Conservation (phyloP, 2,113 vertebrate species). For the Chaenocephalus aceratus region DNA sequence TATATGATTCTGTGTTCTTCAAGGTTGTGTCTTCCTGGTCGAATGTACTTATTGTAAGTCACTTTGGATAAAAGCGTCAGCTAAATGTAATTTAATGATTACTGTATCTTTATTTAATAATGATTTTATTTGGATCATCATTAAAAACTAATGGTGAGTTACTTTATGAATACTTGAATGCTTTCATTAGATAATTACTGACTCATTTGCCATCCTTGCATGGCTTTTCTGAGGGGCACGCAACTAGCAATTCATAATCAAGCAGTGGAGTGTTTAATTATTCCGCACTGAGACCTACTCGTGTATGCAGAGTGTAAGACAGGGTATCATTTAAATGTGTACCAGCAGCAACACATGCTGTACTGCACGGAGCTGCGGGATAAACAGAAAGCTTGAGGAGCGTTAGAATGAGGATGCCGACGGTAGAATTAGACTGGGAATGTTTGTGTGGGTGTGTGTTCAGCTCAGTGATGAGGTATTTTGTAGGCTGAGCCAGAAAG, state of each 20-base stretch:
- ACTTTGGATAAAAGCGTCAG: too few species aligned
- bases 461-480: too few species aligned
- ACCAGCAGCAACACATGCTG: not conserved
- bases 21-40: too few species aligned
- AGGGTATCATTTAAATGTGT: not conserved
- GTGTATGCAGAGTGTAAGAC: not conserved
- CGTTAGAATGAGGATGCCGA: too few species aligned
- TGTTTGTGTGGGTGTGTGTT: too few species aligned
- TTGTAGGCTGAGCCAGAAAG: too few species aligned
- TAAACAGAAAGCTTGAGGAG: not conserved
- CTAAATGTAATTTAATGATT: not conserved
- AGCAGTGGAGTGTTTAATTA: conserved; percentile 25
- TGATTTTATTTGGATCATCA: not conserved
- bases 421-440: too few species aligned
- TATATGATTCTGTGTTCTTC: too few species aligned
- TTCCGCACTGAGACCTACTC: conserved; percentile 20
- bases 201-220: conserved; percentile 21
- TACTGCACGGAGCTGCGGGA: not conserved
- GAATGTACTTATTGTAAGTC: too few species aligned
- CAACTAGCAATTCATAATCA: conserved; percentile 6
- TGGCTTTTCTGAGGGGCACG: conserved; percentile 11
- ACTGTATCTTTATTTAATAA: not conserved
- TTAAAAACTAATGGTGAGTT: not conserved
- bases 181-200: conserved; percentile 36
- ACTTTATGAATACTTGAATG: conserved; percentile 5